These are phyloP conservation scores for Empidonax traillii DNA, from an alignment of 2,113 vertebrate species.

Conservation along the genomic window DNA sequence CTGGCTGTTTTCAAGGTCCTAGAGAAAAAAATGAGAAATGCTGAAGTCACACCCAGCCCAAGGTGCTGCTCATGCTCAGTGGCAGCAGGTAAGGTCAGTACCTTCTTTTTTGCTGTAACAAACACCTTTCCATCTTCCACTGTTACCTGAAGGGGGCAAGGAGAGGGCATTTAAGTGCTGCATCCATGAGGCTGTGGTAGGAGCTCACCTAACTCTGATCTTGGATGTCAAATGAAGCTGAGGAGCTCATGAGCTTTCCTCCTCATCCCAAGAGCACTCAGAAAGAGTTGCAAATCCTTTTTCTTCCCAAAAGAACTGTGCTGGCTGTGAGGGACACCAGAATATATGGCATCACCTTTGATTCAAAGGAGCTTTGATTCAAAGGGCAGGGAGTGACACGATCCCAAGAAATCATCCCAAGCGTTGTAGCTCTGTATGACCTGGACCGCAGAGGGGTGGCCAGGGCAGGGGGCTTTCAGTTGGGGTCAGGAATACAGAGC, in stretches of 20 bases:
- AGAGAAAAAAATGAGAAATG: not conserved
- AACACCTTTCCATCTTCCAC: constrained; percentile 79
- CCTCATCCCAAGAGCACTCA: not conserved
- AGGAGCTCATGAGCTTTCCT: not conserved
- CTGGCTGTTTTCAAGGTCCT: constrained; percentile 73
- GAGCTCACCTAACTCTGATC: not conserved
- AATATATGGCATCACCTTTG: not conserved
- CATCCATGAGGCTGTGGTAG: not conserved
- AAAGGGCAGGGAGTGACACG: not conserved
- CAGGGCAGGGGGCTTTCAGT: not conserved
- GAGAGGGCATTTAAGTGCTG: not conserved
- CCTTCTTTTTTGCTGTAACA: constrained; percentile 77
- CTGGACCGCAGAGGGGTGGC: not conserved
- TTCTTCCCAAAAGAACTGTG: not conserved
- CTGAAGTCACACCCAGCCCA: not conserved
- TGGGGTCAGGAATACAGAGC: not conserved
- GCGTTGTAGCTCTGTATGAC: not conserved
- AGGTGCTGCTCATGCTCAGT: not conserved
- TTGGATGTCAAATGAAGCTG: not conserved
- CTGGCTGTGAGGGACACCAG: not conserved
- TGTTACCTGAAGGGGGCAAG: constrained; percentile 73
- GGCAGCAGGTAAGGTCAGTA: constrained; percentile 35
- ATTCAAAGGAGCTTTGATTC: not conserved
- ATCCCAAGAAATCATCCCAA: not conserved
- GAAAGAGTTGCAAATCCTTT: not conserved